Conservation (phyloP, 2,113 vertebrate species). For the Anarrhichthys ocellatus region DNA sequence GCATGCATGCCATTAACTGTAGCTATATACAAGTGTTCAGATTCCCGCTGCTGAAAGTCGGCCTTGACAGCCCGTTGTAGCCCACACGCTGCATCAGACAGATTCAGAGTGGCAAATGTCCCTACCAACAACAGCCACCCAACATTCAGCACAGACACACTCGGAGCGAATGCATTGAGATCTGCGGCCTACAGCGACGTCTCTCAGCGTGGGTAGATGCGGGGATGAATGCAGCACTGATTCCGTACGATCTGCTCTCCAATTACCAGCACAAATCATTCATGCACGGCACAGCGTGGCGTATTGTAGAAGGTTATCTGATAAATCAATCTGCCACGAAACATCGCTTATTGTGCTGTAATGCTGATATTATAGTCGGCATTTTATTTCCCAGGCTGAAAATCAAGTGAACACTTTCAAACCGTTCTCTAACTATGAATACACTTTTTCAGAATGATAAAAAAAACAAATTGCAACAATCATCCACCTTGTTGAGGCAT, state of each 20-base stretch:
- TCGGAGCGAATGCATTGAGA: neutral
- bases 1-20: no score
- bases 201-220: constrained; percentile 18
- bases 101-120: constrained; percentile 24
- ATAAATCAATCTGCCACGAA: neutral
- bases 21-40: neutral
- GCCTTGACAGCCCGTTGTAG: constrained; percentile 18
- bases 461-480: neutral
- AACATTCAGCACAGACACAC: neutral
- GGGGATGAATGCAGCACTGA: neutral
- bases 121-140: constrained; percentile 2
- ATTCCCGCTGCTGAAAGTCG: neutral
- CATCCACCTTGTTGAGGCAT: constrained; percentile 9
- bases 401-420: neutral
- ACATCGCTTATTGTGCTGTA: neutral
- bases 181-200: neutral
- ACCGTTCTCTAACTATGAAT: neutral
- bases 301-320: neutral
- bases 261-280: neutral
- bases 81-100: constrained; percentile 30
- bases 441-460: neutral
- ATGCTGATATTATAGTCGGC: neutral
- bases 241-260: constrained; percentile 2
- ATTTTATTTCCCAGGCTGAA: neutral
- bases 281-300: no score